Percentiles rank a stretch among this genome's conserved stretches.
Conservation (phyloP, 2,113 vertebrate genomes). For the Taurulus bubalis region DNA sequence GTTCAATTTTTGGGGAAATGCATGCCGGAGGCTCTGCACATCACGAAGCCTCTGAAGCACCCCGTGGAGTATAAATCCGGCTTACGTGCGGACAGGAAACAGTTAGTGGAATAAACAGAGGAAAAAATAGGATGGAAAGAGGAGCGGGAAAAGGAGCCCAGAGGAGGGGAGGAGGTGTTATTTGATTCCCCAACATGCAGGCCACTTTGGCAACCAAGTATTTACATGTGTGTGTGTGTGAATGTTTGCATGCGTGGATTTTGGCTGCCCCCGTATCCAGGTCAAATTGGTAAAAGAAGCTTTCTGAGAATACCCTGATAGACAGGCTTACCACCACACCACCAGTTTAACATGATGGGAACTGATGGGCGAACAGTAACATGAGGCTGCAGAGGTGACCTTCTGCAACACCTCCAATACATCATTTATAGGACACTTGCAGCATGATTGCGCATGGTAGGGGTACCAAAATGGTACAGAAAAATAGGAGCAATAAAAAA, state of each 20-base stretch:
- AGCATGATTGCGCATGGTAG: not conserved
- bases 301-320: constrained; percentile 69
- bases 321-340: constrained; percentile 26
- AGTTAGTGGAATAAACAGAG: constrained; percentile 51
- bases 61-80: constrained; percentile 30
- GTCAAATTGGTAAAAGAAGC: constrained; percentile 69
- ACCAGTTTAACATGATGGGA: constrained; percentile 36
- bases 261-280: constrained; percentile 41
- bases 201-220: constrained; percentile 42
- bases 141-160: constrained; percentile 8
- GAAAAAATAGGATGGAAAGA: constrained; percentile 43
- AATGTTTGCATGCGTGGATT: constrained; percentile 46
- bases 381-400: constrained; percentile 50
- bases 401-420: constrained; percentile 5
- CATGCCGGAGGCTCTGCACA: not conserved
- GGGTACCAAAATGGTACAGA: too few relatives aligned
- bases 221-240: constrained; percentile 52
- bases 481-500: not conserved
- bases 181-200: constrained; percentile 42
- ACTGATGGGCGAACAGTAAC: constrained; percentile 30
- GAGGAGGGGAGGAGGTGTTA: constrained; percentile 37
- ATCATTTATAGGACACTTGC: constrained; percentile 16
- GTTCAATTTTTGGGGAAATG: constrained; percentile 13
- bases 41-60: constrained; percentile 6
- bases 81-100: constrained; percentile 38